Evolutionary conservation across 1,140 invertebrate species (phyloP), one percentile per base, ranked within the genome.

Genomic region (Zaprionus inermis): DNA sequence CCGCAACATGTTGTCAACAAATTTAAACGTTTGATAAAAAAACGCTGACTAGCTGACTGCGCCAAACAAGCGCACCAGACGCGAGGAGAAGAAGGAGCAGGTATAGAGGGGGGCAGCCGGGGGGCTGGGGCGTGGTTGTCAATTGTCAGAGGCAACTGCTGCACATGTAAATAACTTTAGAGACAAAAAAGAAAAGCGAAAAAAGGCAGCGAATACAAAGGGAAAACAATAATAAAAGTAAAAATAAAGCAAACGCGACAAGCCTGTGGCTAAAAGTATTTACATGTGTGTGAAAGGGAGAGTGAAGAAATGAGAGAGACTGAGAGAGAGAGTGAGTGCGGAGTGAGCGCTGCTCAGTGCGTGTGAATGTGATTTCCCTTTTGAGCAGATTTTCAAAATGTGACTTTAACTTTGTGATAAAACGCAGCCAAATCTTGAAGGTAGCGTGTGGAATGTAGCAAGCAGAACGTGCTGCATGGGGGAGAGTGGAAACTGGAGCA

Each of bases 1-100:
- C 78, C 76, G 79, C 79, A 89, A 88, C 83, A 83, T 89, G 77
- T 89, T 89, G 83, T 83, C 83, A 86, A 86, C 83, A 89, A 83
- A 83, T 86, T 88, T 82, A 65, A 77, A 55, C 84, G 70, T 64
- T 83, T 88, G 76, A 77, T 86, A 79, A 78, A 77, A 77, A 79
- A 34, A 34, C 49, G 63, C 63, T 61, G 66, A 83, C 76, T 79
- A 74, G 69, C 82, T 77, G 79, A 79, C 72, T 81, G 83, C 36
- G 56, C 52, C 57, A 80, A 72, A 81, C 70, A 78, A 65, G 64
- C 3, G 16, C 79, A 71, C 71, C 67, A 72, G 79, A 16, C 76
- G 24, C 11, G 14, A 41, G 28, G 18, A 14, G 36, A 5, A 16
- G 14, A 38, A 41, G 20, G 64, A 57, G 32, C 1, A 28, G 24